Conservation (phyloP, 2,113 vertebrate species). For the Bolborhynchus lineola region DNA sequence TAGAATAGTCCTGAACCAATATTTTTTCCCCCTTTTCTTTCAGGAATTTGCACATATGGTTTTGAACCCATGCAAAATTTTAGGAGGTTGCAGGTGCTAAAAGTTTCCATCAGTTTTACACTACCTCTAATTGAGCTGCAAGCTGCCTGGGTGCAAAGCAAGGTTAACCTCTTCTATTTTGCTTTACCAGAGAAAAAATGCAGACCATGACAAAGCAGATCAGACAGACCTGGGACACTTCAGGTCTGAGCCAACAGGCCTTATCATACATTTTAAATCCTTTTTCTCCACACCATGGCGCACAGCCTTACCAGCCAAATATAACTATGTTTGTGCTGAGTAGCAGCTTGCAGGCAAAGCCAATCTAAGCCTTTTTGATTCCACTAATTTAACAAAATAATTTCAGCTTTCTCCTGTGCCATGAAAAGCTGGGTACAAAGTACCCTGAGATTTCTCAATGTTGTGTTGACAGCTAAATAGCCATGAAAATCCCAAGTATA, state of each 20-base stretch:
- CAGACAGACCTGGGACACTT: not conserved
- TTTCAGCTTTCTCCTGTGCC: not conserved
- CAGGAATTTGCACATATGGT: not conserved
- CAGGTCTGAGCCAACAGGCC: not conserved
- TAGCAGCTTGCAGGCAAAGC: not conserved
- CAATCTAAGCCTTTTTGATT: not conserved
- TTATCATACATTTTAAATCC: not conserved
- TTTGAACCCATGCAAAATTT: not conserved
- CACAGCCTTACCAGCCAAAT: not conserved
- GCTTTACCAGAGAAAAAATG: not conserved
- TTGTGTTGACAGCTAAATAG: not conserved
- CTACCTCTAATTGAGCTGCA: not conserved
- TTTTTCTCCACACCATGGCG: not conserved
- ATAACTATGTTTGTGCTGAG: not conserved
- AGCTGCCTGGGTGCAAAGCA: not conserved
- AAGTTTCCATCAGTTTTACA: not conserved
- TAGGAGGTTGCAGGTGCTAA: not conserved
- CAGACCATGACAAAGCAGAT: not conserved
- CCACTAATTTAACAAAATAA: not conserved
- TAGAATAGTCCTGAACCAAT: not conserved
- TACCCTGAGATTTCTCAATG: not conserved
- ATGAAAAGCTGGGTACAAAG: not conserved
- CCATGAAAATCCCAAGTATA: not conserved
- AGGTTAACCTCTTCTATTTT: not conserved
- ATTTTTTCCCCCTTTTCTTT: not conserved